Conservation (phyloP, 2,888 invertebrate species). For the Punctoribates punctum region DNA sequence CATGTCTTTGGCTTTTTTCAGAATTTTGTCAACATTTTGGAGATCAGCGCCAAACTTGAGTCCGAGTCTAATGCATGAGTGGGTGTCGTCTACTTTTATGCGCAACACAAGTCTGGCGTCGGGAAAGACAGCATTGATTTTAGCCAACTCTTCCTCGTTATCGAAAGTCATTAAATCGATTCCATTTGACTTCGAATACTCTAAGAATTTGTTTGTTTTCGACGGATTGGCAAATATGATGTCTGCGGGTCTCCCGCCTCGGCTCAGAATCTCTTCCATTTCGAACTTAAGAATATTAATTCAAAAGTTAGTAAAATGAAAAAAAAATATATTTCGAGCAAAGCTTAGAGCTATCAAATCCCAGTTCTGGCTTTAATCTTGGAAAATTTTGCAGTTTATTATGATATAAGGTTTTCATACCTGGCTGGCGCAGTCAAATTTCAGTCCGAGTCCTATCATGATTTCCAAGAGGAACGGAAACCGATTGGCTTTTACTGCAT, state of each 20-base stretch:
- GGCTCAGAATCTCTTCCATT: not conserved
- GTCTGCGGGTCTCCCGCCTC: not conserved
- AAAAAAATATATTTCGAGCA: too few species aligned
- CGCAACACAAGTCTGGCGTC: not conserved
- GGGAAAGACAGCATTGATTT: not conserved
- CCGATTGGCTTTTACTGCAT: not conserved
- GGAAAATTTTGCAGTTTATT: too few species aligned
- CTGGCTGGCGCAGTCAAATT: conserved; percentile 12
- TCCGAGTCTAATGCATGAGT: not conserved
- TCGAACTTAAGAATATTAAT: not conserved
- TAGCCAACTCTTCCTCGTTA: not conserved
- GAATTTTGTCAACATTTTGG: not conserved
- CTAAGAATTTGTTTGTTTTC: not conserved
- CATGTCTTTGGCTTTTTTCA: not conserved
- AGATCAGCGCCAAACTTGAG: not conserved
- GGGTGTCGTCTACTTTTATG: not conserved
- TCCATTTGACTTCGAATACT: not conserved
- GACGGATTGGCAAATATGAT: not conserved
- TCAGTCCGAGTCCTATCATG: not conserved
- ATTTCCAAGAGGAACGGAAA: not conserved
- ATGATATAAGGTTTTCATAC: not conserved
- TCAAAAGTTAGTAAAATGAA: not conserved
- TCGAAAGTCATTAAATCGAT: conserved; percentile 16
- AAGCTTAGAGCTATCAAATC: not conserved
- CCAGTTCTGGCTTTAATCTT: too few species aligned